These are phyloP conservation scores for Antrozous pallidus DNA, from an alignment of 2,797 vertebrate genomes.

Conservation along the genomic window DNA sequence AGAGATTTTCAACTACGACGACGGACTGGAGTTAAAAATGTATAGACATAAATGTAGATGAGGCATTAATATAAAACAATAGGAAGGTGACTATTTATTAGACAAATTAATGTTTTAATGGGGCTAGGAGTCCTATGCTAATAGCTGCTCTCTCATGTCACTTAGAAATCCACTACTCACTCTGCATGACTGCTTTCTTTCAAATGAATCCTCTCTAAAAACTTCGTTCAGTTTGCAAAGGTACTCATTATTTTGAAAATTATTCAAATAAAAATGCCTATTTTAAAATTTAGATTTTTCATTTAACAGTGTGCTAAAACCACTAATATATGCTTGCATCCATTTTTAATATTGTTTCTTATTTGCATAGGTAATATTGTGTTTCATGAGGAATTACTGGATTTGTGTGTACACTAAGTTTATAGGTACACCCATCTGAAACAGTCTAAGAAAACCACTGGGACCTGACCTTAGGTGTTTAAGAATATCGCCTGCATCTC, in stretches of 20 bases:
- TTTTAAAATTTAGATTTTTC: neutral
- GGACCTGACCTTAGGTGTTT: neutral
- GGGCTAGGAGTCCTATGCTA: neutral
- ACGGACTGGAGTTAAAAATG: neutral
- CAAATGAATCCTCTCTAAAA: neutral
- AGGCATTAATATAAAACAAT: constrained; percentile 32
- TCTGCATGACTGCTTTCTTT: constrained; percentile 8
- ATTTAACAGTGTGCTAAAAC: neutral
- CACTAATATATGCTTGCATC: neutral
- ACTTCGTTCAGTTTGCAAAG: constrained; percentile 19
- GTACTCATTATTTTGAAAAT: constrained; percentile 16
- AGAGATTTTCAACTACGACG: neutral
- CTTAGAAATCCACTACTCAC: constrained; percentile 9
- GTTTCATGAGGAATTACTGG: neutral
- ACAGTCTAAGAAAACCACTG: neutral
- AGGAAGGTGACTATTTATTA: constrained; percentile 26
- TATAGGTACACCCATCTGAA: neutral
- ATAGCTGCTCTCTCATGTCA: neutral
- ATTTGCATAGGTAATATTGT: neutral
- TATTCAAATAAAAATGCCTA: neutral
- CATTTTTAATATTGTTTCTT: neutral
- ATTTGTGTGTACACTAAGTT: neutral
- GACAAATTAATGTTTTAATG: constrained; percentile 8
- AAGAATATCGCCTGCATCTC: neutral
- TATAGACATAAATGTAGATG: constrained; percentile 36